Evolutionary conservation across 2,113 vertebrate genomes (phyloP), one percentile per base, ranked within the genome.

Genomic region (Cranoglanis bouderius): DNA sequence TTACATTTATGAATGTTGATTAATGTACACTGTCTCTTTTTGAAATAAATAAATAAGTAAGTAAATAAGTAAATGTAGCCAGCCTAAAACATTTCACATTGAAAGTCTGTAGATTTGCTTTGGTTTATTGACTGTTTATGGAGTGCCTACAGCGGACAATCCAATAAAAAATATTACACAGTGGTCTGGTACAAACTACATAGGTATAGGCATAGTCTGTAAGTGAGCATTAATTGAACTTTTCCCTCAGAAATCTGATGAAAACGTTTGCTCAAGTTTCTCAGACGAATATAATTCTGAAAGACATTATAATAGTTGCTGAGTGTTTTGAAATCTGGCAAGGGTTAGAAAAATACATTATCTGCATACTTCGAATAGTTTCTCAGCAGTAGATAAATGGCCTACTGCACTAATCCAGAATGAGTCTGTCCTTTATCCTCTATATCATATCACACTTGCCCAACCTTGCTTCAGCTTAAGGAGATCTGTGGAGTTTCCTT

Each of bases 291-390:
- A 43, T 75, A 4, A 75, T 75, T 51, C 7, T 78, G 43, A 80
- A 43, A 29, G 40, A 77, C 14, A 32, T 18, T 53, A 32, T 32
- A 80, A n/a, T n/a, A 51, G 24, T 51, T 80, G 46, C 26, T 2
- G 8, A 80, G 77, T 19, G 35, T 18, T 51, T 53, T n/a, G 6
- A 53, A 55, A 55, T 55, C 29, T 53, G 49, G 29, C 14, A 49
- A 49, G 35, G 35, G 35, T 24, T 40, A 49, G 46, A 55, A 32
- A 32, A 55, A 35, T 5, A 82, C 18, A 82, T 35, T 10, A 35
- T 55, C 7, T 57, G 18, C 55, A 82, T 82, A 55, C 16, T 35
- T 82, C n/a, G 24, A 82, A 53, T 81, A 81, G 78, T 81, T 55
- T 55, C 51, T 9, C 77, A 55, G 77, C 49, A 81, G 77, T 19